These are phyloP conservation scores for Amphiura filiformis DNA, from an alignment of 35 echinoderm and acorn worm genomes.

Conservation along the genomic window DNA sequence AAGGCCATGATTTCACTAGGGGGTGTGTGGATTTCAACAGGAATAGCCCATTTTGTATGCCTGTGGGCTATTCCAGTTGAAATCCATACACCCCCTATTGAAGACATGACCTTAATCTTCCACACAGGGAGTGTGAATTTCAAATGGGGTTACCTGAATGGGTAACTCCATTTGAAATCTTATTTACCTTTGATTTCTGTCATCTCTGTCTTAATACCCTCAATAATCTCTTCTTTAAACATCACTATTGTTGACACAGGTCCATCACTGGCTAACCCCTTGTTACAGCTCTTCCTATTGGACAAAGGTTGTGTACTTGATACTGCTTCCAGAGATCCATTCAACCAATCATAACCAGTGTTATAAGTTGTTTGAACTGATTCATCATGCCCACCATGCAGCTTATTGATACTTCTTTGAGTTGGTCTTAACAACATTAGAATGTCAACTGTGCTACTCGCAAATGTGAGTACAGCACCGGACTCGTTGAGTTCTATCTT, in stretches of 20 bases:
- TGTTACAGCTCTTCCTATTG: neutral
- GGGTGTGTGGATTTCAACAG: too few relatives aligned
- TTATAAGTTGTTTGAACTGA: constrained; percentile 4
- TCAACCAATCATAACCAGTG: constrained; percentile 28
- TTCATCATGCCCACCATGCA: neutral
- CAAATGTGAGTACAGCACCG: constrained; percentile 1
- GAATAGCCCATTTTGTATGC: too few relatives aligned
- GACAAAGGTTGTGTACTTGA: neutral
- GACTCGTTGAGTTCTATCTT: neutral
- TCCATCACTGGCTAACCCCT: neutral
- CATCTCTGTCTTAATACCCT: neutral
- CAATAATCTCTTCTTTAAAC: neutral
- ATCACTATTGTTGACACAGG: neutral
- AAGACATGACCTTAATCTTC: too few relatives aligned
- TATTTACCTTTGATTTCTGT: neutral
- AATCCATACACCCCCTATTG: too few relatives aligned
- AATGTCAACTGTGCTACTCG: neutral
- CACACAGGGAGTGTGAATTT: too few relatives aligned
- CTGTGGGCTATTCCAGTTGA: too few relatives aligned
- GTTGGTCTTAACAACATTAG: neutral
- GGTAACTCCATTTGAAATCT: too few relatives aligned
- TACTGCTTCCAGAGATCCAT: neutral
- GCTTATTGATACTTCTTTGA: neutral
- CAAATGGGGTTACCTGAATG: too few relatives aligned
- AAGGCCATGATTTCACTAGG: too few relatives aligned